These are phyloP conservation scores for Urosaurus nigricauda DNA, from an alignment of 2,797 vertebrate genomes.

Conservation along the genomic window DNA sequence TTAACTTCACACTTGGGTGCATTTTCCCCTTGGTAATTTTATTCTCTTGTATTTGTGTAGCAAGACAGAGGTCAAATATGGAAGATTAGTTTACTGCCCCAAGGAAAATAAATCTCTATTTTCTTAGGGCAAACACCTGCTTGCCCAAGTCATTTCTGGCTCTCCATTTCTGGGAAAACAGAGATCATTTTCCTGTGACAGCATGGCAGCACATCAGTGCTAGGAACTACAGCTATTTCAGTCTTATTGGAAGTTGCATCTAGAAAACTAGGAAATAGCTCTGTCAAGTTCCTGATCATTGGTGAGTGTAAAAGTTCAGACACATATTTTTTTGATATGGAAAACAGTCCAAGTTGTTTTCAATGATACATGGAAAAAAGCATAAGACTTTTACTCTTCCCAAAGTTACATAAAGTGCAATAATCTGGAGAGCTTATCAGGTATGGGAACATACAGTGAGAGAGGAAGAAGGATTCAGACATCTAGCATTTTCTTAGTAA, in stretches of 20 bases:
- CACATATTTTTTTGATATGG: neutral
- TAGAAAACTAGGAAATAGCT: neutral
- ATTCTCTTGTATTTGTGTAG: conserved; percentile 17
- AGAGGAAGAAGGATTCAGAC: neutral
- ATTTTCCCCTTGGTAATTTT: conserved; percentile 36
- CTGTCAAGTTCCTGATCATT: neutral
- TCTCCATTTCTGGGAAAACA: neutral
- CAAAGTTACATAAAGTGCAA: neutral
- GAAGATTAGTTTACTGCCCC: conserved; percentile 12
- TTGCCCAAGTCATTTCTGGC: neutral
- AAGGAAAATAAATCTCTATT: conserved; percentile 1
- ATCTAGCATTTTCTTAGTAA: neutral
- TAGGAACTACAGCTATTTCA: neutral
- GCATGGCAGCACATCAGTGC: neutral
- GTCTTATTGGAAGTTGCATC: neutral
- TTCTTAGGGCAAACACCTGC: neutral
- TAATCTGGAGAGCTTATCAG: neutral
- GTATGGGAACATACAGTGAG: neutral
- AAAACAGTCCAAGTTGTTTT: neutral
- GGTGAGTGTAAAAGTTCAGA: neutral
- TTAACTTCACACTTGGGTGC: conserved; percentile 17
- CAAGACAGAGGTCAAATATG: neutral
- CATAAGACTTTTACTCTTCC: neutral
- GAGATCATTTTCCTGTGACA: neutral
- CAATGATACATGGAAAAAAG: neutral